Percentiles rank a stretch among this genome's conserved stretches.
Evolutionary conservation across 2,113 vertebrate genomes (phyloP).

Genomic region (Apistogramma diplotaenia): DNA sequence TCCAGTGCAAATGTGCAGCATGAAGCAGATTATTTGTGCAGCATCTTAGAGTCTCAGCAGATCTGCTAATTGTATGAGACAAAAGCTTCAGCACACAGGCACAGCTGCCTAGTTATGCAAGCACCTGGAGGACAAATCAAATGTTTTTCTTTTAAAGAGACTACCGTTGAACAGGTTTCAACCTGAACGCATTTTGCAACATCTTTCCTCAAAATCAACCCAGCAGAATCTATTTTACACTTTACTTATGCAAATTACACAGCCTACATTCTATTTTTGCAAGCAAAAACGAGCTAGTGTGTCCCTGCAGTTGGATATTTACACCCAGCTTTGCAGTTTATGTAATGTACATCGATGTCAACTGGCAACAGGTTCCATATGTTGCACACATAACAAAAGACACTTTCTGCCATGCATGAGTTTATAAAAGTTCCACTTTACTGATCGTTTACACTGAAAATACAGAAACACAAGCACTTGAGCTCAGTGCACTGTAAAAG

Average conservation of each 20-base stretch:
- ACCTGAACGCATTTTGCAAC: not conserved
- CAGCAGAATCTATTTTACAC: not conserved
- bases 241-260: not conserved
- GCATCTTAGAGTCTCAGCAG: not conserved
- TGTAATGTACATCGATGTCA: not conserved
- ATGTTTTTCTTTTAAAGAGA: not conserved
- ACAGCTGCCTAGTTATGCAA: not conserved
- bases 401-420: too few species aligned
- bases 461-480: too few species aligned
- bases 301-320: not conserved
- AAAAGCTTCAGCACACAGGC: not conserved
- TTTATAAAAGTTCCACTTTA: too few species aligned
- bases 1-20: not conserved
- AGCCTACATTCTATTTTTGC: not conserved
- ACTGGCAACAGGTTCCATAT: fast-evolving
- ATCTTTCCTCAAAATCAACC: not conserved
- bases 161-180: not conserved
- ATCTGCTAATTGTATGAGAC: not conserved
- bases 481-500: too few species aligned
- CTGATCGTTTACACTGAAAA: too few species aligned
- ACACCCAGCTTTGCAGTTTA: not conserved
- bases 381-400: too few species aligned
- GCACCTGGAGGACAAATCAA: not conserved
- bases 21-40: not conserved
- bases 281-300: not conserved